Evolutionary conservation across 2,113 vertebrate genomes (phyloP).

Genomic region (Rhinichthys klamathensis): DNA sequence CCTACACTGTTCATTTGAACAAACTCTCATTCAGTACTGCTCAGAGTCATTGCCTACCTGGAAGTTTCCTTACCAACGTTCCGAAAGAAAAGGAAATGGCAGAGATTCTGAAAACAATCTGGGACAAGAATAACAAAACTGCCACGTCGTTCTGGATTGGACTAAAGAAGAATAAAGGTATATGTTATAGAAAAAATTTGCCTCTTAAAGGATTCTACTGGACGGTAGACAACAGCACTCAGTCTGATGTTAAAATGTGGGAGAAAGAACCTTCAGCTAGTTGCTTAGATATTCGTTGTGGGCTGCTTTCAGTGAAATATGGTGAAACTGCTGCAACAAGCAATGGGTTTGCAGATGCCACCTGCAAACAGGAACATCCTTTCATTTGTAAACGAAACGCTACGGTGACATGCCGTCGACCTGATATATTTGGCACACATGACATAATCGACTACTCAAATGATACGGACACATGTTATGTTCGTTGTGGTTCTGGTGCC

Average conservation of each 20-base stretch:
- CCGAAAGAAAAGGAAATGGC: slow-evolving; percentile 52
- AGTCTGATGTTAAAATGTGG: slow-evolving; percentile 61
- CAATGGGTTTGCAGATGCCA: slow-evolving; percentile 46
- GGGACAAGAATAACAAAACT: fast-evolving
- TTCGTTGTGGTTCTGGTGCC: slow-evolving; percentile 61
- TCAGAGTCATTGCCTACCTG: slow-evolving; percentile 47
- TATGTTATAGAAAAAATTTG: slow-evolving; percentile 45
- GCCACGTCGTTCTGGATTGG: slow-evolving; percentile 71
- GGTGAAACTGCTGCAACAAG: not conserved
- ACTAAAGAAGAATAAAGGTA: slow-evolving; percentile 55
- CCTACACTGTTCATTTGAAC: slow-evolving; percentile 51
- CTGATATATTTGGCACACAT: not conserved
- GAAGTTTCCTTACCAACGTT: slow-evolving; percentile 65
- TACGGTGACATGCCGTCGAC: not conserved
- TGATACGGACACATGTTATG: slow-evolving; percentile 48
- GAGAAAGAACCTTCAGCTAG: slow-evolving; percentile 30
- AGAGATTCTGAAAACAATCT: slow-evolving; percentile 53
- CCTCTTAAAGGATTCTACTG: slow-evolving; percentile 74
- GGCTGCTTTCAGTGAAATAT: slow-evolving; percentile 39
- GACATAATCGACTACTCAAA: not conserved
- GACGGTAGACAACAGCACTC: slow-evolving; percentile 53
- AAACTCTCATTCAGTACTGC: slow-evolving; percentile 59
- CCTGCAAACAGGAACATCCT: slow-evolving; percentile 40
- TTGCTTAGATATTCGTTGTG: slow-evolving; percentile 67
- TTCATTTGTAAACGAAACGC: slow-evolving; percentile 61